Base-by-base conservation (phyloP, 2,113 vertebrate species). In the Myanophis thanlyinensis region DNA sequence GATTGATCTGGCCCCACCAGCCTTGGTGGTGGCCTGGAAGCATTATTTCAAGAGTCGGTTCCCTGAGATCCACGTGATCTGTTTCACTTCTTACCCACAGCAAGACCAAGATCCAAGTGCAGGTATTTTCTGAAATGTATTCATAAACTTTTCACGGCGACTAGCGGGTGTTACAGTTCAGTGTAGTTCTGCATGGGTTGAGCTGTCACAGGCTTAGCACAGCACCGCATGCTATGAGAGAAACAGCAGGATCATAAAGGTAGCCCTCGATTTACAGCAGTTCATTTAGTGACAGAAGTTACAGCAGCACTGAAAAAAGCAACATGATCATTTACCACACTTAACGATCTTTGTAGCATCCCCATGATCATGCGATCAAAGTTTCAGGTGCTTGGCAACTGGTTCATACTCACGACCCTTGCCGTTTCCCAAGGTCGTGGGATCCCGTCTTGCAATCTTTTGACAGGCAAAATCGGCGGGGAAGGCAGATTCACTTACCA, bases 11-110 rank as follows among this genome's bases (percentile, higher is more conserved):
- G 98, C 98, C 49, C 97, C 98, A 0, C 97, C 98, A 0, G 97
- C 98, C 0, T 96, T 99, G 0, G 98, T 98, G 87, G 97, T 98
- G 0, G 98, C 99, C 94, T 99, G 99, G 99, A 98, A 98, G 96
- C 98, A 99, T 95, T 99, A 98, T 92, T 98, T 99, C 96, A 97
- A 97, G 67, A 98, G 97, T 10, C 98, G 97, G 93, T 99, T 99
- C 93, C 98, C 99, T 9, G 85, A 98, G 73, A 97, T 99, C 87
- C 97, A 98, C 40, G 97, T 98, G 0, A 97, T 99, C 44, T 98
- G 98, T 92, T 99, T 99, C 95, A 98, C 98, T 80, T 99, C 99
- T 5, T 98, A 98, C 91, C 96, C 98, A 5, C 85, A 93, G 0
- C 53, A 56, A 1, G 73, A 95, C 35, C 97, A 96, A 91, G 97